These are phyloP conservation scores for Hyalella azteca DNA, from an alignment of 2,888 invertebrate species.

Conservation along the genomic window DNA sequence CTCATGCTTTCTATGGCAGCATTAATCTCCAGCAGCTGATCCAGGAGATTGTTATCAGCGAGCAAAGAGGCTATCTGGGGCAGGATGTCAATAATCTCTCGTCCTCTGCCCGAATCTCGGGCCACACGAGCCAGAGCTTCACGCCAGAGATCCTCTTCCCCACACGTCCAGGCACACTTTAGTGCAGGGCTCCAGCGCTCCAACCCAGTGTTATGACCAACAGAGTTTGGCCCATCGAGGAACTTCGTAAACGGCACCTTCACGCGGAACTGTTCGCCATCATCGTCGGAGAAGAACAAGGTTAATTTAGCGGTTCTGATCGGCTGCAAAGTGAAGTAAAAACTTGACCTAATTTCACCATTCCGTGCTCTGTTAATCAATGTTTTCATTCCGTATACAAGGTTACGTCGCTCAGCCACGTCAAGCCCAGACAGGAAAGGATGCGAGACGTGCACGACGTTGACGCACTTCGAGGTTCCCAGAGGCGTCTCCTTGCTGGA, in stretches of 20 bases:
- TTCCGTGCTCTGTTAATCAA: slow-evolving; percentile 82
- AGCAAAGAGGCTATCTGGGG: not conserved
- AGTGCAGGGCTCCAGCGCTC: not conserved
- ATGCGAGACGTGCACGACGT: slow-evolving; percentile 72
- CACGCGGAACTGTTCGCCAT: not conserved
- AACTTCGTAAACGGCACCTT: slow-evolving; percentile 5
- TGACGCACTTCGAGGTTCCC: slow-evolving; percentile 68
- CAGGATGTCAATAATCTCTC: not conserved
- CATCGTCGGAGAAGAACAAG: slow-evolving; percentile 8
- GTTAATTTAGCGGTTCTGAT: slow-evolving; percentile 56
- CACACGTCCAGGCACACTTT: not conserved
- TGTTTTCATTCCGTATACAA: slow-evolving; percentile 78
- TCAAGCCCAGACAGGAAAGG: slow-evolving; percentile 81
- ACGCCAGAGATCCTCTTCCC: not conserved
- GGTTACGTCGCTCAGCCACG: slow-evolving; percentile 86
- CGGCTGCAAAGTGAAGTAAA: slow-evolving; percentile 79
- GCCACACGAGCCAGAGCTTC: not conserved
- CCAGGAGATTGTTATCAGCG: slow-evolving; percentile 3
- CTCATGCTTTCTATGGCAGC: not conserved
- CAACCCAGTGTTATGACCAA: not conserved
- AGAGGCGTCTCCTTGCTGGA: slow-evolving; percentile 72
- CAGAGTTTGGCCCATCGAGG: not conserved
- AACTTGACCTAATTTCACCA: slow-evolving; percentile 80
- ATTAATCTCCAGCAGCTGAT: not conserved
- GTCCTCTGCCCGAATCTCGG: not conserved